phyloP scores from a whole-genome alignment of 1,140 invertebrate species.

The Orchestia grillus region DNA sequence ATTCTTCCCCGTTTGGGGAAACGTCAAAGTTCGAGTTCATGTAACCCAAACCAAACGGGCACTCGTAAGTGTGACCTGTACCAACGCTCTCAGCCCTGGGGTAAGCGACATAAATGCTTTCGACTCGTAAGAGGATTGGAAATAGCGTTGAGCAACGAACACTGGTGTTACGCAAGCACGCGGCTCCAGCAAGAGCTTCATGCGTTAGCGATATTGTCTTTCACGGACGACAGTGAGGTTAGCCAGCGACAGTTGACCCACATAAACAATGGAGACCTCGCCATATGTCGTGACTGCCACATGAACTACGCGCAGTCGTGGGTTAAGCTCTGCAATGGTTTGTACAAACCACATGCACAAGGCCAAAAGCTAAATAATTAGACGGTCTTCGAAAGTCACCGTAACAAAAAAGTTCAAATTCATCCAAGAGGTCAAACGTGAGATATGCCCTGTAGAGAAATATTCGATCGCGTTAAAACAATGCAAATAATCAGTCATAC shows the following conservation, averaged over 20 bases:
- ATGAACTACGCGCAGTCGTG: neutral
- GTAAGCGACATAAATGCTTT: neutral
- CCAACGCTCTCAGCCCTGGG: neutral
- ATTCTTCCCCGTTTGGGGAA: neutral
- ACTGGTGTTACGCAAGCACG: neutral
- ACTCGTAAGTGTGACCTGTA: neutral
- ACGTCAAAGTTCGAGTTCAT: neutral
- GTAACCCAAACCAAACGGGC: neutral
- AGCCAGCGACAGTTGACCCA: neutral
- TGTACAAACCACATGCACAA: neutral
- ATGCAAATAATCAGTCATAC: neutral
- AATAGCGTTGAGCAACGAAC: neutral
- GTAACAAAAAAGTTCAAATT: neutral
- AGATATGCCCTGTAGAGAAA: neutral
- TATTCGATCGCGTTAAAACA: neutral
- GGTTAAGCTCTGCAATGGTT: neutral
- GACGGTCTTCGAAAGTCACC: neutral
- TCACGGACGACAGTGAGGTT: neutral
- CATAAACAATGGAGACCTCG: constrained; percentile 16
- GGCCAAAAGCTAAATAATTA: neutral
- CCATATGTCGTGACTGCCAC: constrained; percentile 8
- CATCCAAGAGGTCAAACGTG: neutral
- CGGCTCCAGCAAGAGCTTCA: neutral
- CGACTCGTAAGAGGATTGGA: neutral
- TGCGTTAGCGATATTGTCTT: neutral